A percentile compares a stretch with the other conserved stretches of the same genome.
These are phyloP conservation scores for Camarhynchus parvulus DNA, from an alignment of 2,113 vertebrate species.

Conservation along the genomic window DNA sequence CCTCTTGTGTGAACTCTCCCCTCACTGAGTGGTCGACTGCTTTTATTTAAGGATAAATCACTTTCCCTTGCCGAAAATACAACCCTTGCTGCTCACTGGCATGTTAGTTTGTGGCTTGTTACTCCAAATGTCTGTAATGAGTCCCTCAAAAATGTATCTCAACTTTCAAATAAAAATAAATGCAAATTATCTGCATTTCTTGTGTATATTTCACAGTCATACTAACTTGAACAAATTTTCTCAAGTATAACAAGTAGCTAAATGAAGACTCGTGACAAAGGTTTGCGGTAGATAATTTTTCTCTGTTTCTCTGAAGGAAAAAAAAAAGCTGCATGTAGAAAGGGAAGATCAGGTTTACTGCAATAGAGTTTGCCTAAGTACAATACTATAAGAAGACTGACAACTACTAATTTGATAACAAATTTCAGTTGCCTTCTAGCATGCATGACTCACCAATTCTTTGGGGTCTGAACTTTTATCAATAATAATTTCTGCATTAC, in stretches of 20 bases:
- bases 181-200: neutral
- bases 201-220: neutral
- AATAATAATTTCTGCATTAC: neutral
- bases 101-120: neutral
- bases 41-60: neutral
- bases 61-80: accelerated
- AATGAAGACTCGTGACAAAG: neutral
- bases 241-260: neutral
- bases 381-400: neutral
- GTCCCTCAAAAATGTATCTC: neutral
- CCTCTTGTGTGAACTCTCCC: neutral
- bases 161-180: neutral
- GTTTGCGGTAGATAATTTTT: neutral
- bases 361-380: neutral
- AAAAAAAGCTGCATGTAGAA: neutral
- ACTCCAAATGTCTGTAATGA: neutral
- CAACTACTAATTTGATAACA: neutral
- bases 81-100: neutral
- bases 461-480: neutral
- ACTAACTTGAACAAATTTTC: neutral
- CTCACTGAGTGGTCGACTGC: neutral
- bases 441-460: neutral
- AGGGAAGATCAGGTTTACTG: neutral
- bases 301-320: neutral
- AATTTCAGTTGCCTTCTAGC: neutral